Base-by-base conservation (phyloP, 1,140 invertebrate genomes). In the Portunus trituberculatus region DNA sequence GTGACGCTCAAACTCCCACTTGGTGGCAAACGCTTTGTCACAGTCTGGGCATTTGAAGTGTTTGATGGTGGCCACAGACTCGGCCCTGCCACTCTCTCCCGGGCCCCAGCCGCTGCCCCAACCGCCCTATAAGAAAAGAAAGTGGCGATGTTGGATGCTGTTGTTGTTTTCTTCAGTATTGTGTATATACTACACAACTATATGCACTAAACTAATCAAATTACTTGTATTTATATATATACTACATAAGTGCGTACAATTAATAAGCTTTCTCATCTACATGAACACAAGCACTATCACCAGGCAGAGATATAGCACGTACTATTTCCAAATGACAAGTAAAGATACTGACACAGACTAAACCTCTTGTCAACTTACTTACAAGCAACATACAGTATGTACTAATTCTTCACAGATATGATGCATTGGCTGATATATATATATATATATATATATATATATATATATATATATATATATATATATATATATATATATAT, bases 41-140 rank as follows among this genome's bases (percentile, higher is more conserved):
- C 93, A 94, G 93, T 94, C 93, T 46, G 28, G 59, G 83, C 93
- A 94, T 29, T 84, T 52, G 93, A 83, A 94, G 45, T 94, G 45
- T 83, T 94, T 94, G 88, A 39, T 48, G 28, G 67, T 20, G 48
- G 46, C 20, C 16, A 90, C 86, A 31, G 59, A 59, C 52, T 94
- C 87, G 20, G 87, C 8, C 7, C 52, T 46, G 29, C 89, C 45
- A 46, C 82, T 89, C n/a, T 94, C 86, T 46, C 88, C 28, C 25
- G 25, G 59, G 88, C 82, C 93, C 88, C 89, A 91, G 31, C 88
- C n/a, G 67, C 93, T 29, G 59, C 48, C 29, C 93, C 93, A 94
- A 88, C 93, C 93, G 46, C 59, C 89, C 93, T 94, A 94, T 94
- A 94, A 94, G 93, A 94, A 82, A 94, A 94, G 87, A 94, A 91